These are phyloP conservation scores for Drosophila quadrilineata DNA, from an alignment of 1,140 invertebrate genomes.

Conservation along the genomic window DNA sequence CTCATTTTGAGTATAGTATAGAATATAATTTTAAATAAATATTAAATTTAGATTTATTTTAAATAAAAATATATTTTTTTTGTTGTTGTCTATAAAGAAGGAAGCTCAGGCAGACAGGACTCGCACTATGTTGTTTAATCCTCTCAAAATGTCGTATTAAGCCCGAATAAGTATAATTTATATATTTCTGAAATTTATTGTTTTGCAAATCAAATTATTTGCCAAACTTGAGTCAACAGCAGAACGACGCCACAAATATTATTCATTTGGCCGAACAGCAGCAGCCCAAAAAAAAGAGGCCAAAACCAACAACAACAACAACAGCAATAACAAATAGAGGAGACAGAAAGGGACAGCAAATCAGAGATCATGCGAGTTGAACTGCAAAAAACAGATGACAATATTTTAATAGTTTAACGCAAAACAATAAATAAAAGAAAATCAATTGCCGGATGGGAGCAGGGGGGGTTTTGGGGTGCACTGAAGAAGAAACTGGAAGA, in stretches of 20 bases:
- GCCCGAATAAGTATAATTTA: conserved; percentile 69
- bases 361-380: conserved; percentile 31
- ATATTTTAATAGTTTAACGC: conserved; percentile 80
- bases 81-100: background rate
- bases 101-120: background rate
- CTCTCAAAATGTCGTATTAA: conserved; percentile 50
- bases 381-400: conserved; percentile 57
- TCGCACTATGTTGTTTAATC: conserved; percentile 37
- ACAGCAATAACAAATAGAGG: background rate
- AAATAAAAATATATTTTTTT: background rate
- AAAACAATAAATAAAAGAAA: conserved; percentile 79
- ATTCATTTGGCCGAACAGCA: conserved; percentile 45
- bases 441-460: conserved; percentile 57
- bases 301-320: background rate
- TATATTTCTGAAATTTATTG: conserved; percentile 64
- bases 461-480: background rate
- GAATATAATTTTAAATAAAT: no score
- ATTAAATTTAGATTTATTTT: no score
- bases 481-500: conserved; percentile 20
- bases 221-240: conserved; percentile 78
- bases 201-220: conserved; percentile 78
- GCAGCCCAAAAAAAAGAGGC: conserved; percentile 21
- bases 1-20: no score
- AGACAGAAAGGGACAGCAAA: background rate
- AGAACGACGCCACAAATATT: conserved; percentile 74